Base-by-base conservation (phyloP, 2,888 invertebrate genomes). In the Drosophila testacea region DNA sequence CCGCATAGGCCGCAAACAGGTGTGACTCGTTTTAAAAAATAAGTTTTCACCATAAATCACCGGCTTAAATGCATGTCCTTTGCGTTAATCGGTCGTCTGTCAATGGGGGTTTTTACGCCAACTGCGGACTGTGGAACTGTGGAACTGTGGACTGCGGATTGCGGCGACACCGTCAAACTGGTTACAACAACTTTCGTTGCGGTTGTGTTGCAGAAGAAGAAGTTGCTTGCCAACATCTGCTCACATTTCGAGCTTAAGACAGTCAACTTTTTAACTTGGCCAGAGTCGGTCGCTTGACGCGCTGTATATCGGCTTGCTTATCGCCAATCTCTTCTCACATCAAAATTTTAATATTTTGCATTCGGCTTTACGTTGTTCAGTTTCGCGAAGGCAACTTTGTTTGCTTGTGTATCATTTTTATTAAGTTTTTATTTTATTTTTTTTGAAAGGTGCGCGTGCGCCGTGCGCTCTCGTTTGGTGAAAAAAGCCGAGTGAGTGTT, bases 141-240 rank as follows among this genome's bases (percentile, higher is more conserved):
- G 34, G 34, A 4, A 34, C 34, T 2, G 34, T 7, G 34, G 16
- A 16, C 22, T 22, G 22, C 22, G 22, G 22, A 22, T 22, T 22
- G 36, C 10, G 30, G 32, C 56, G 10, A 13, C 36, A 30, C 9
- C 30, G 32, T 48, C 48, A 84, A 82, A 81, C 81, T 82, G 76
- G 85, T 79, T 79, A 67, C 71, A 73, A 73, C 83, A 83, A 81
- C 86, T 83, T 81, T 81, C 87, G 81, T 86, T 83, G 83, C 66
- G 77, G 51, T 41, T 63, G 56, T 63, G 69, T 64, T 22, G 41
- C 6, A 11, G 44, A 38, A 30, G 61, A 56, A 22, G 55, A 34
- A 79, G 85, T 69, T 69, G 79, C 42, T 60, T 39, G 30, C 32
- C 46, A 28, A 10, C 38, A 39, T 11, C 41, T 41, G 50, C 34